These are phyloP conservation scores for Alcis repandata DNA, from an alignment of 2,888 invertebrate species.

Conservation along the genomic window DNA sequence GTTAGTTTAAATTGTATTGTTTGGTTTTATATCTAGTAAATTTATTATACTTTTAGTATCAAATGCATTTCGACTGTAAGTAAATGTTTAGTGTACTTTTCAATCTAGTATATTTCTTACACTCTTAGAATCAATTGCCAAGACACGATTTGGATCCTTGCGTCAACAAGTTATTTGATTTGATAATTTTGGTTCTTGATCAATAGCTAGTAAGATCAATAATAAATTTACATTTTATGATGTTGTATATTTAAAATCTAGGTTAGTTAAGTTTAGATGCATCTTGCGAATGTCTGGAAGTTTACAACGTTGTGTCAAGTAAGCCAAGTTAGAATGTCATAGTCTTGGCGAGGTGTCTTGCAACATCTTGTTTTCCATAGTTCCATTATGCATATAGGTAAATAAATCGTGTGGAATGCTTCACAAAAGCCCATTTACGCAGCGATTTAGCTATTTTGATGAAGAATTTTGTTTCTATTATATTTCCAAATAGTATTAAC, in stretches of 20 bases:
- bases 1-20: too few species aligned
- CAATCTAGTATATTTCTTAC: too few species aligned
- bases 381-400: background rate
- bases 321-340: conserved; percentile 10
- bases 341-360: background rate
- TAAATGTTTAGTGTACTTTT: too few species aligned
- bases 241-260: conserved; percentile 7
- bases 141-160: too few species aligned
- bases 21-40: too few species aligned
- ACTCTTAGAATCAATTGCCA: too few species aligned
- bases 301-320: conserved; percentile 14
- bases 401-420: conserved; percentile 4
- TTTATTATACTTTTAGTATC: too few species aligned
- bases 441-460: background rate
- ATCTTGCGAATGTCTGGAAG: background rate
- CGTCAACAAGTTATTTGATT: too few species aligned
- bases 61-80: too few species aligned
- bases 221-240: background rate
- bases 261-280: conserved; percentile 15
- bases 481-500: background rate
- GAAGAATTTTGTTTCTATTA: background rate
- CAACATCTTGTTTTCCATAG: background rate
- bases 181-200: too few species aligned
- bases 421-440: background rate
- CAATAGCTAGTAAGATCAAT: too few species aligned